A percentile compares a stretch with the other conserved stretches of the same genome.
These are phyloP conservation scores for Athalia circularis DNA, from an alignment of 2,888 invertebrate species.

Conservation along the genomic window DNA sequence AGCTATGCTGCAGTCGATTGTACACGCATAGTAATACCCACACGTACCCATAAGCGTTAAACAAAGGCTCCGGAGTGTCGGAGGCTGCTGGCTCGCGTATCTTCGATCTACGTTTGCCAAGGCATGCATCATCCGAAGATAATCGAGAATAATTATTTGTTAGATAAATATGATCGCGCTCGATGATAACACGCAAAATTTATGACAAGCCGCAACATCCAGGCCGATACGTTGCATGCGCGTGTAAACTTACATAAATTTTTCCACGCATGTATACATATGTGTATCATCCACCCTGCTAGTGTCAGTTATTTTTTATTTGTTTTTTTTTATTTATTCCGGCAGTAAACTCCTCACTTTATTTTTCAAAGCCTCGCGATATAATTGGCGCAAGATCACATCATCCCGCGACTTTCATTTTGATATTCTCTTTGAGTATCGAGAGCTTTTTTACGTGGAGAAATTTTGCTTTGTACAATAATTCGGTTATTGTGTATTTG, in stretches of 20 bases:
- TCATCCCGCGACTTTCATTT: background rate
- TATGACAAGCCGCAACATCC: constrained; percentile 59
- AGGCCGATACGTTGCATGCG: background rate
- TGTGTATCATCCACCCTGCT: no score
- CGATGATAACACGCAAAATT: constrained; percentile 65
- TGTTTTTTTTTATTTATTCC: background rate
- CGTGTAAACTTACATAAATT: background rate
- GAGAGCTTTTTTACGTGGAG: no score
- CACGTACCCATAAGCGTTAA: constrained; percentile 54
- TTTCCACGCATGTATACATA: background rate
- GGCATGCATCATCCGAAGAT: constrained; percentile 67
- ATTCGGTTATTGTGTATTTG: no score
- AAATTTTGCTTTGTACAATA: no score
- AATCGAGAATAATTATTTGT: constrained; percentile 72
- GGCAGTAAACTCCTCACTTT: background rate
- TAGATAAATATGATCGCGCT: constrained; percentile 70
- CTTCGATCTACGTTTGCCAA: constrained; percentile 69
- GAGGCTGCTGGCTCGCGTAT: constrained; percentile 57
- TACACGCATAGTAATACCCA: no score
- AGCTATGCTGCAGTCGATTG: no score
- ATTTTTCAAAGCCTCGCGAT: background rate
- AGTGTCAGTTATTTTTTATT: no score
- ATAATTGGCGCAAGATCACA: background rate
- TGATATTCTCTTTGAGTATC: background rate
- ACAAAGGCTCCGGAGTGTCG: constrained; percentile 67